Evolutionary conservation across 2,113 vertebrate genomes (phyloP).

Genomic region (Carassius gibelio): DNA sequence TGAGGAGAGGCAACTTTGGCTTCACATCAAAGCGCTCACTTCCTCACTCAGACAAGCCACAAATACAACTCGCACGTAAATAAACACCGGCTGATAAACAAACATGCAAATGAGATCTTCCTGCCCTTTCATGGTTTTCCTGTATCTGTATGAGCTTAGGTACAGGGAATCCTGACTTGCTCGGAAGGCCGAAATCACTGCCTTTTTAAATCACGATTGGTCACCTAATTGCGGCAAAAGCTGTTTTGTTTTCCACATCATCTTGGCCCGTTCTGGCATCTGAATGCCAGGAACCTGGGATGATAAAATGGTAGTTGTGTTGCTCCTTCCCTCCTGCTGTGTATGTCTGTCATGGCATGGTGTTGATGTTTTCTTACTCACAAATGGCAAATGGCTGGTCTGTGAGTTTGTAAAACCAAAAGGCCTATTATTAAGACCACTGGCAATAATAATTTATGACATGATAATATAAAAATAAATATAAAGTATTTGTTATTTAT

Average conservation of each 20-base stretch:
- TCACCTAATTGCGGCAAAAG: constrained; percentile 51
- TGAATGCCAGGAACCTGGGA: constrained; percentile 57
- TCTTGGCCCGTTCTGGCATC: constrained; percentile 15
- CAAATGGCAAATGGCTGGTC: constrained; percentile 1
- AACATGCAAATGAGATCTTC: constrained; percentile 58
- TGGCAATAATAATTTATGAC: too few relatives aligned
- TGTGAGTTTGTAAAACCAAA: too few relatives aligned
- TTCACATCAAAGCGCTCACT: constrained; percentile 58
- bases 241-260: constrained; percentile 7
- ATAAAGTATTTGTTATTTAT: not conserved
- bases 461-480: not conserved
- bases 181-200: constrained; percentile 7
- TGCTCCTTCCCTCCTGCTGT: constrained; percentile 57
- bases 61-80: constrained; percentile 48
- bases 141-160: constrained; percentile 41
- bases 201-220: constrained; percentile 43
- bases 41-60: constrained; percentile 48
- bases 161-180: constrained; percentile 23
- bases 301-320: constrained; percentile 60
- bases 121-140: constrained; percentile 53
- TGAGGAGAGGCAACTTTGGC: constrained; percentile 49
- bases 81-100: constrained; percentile 61
- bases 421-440: too few relatives aligned
- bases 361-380: not conserved
- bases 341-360: constrained; percentile 66